phyloP scores from a whole-genome alignment of 2,113 vertebrate species.

The Vireo altiloquus region DNA sequence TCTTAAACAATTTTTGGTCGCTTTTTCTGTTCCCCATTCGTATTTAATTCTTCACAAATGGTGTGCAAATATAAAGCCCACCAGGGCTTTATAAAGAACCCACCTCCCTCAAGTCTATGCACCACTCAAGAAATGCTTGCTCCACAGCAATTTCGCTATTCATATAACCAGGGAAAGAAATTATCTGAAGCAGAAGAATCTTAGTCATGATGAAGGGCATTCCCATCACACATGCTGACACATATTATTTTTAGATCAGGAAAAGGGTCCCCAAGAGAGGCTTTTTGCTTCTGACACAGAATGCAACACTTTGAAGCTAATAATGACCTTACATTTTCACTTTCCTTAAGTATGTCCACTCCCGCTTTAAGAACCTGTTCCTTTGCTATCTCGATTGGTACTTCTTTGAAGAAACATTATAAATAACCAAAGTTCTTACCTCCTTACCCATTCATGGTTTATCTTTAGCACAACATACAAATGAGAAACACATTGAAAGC shows the following conservation, averaged over 20 bases:
- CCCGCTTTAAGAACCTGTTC: neutral
- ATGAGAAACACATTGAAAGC: neutral
- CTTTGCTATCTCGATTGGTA: neutral
- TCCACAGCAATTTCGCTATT: neutral
- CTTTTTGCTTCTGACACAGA: neutral
- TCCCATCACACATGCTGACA: neutral
- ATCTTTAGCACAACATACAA: neutral
- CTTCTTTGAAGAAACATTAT: neutral
- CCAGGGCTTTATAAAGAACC: neutral
- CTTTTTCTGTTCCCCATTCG: neutral
- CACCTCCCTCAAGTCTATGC: neutral
- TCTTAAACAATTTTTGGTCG: neutral
- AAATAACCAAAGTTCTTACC: neutral
- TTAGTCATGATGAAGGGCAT: neutral
- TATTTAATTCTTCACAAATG: neutral
- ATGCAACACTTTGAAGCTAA: neutral
- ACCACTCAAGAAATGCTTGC: neutral
- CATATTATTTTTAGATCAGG: neutral
- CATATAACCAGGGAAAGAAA: neutral
- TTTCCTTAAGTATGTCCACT: neutral
- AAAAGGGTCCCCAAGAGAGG: neutral
- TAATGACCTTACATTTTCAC: neutral
- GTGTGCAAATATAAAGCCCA: neutral
- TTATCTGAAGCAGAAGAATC: neutral
- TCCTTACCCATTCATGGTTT: neutral